These are phyloP conservation scores for Philopotamus ludificatus DNA, from an alignment of 1,140 invertebrate species.

Conservation along the genomic window DNA sequence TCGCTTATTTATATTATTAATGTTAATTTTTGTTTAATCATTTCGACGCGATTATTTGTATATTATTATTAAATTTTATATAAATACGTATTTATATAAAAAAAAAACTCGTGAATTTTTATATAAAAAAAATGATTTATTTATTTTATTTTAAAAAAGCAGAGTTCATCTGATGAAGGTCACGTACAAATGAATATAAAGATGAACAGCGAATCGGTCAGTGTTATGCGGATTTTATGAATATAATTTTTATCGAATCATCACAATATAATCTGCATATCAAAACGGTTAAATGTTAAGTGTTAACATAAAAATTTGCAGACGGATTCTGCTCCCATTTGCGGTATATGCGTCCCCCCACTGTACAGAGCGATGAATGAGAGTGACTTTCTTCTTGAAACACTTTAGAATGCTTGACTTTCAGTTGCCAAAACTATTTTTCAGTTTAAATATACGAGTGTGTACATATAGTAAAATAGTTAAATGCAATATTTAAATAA, in stretches of 20 bases:
- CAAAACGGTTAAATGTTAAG: conserved; percentile 17
- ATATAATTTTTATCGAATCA: conserved; percentile 21
- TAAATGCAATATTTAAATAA: conserved; percentile 38
- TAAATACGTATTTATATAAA: conserved; percentile 35
- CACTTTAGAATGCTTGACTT: background rate
- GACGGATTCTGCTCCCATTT: too few species aligned
- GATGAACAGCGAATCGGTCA: conserved; percentile 4
- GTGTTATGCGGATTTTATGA: conserved; percentile 23
- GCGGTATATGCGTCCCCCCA: too few species aligned
- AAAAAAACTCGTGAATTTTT: conserved; percentile 25
- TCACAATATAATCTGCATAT: conserved; percentile 25
- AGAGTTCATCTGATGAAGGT: conserved; percentile 42
- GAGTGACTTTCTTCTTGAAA: conserved; percentile 18
- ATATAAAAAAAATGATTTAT: conserved; percentile 20
- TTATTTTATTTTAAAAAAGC: conserved; percentile 29
- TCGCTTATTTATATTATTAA: too few species aligned
- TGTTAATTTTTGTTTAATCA: too few species aligned
- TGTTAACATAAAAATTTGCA: conserved; percentile 11
- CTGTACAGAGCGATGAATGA: too few species aligned
- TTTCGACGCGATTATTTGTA: too few species aligned
- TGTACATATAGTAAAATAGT: conserved; percentile 35
- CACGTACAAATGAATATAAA: conserved; percentile 37
- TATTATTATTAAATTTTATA: too few species aligned
- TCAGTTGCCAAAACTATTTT: conserved; percentile 13
- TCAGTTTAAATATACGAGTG: background rate